Conservation (phyloP, 1,140 invertebrate species). For the Leguminivora glycinivorella region DNA sequence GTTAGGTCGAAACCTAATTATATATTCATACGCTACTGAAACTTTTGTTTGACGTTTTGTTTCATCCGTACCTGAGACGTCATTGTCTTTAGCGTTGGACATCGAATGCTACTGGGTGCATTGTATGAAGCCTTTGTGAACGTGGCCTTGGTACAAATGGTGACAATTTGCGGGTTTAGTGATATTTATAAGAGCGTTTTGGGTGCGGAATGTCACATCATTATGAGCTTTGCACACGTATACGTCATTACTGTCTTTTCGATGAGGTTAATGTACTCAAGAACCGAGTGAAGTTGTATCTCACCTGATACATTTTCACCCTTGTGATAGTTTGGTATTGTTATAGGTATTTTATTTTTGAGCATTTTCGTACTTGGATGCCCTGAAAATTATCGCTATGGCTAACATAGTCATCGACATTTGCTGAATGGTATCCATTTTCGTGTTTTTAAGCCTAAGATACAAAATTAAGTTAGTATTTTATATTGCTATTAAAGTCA, state of each 20-base stretch:
- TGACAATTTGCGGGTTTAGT: neutral
- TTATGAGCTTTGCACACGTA: neutral
- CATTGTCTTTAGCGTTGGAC: neutral
- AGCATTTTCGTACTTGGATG: no score
- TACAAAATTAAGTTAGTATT: no score
- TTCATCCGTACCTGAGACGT: slow-evolving; percentile 21
- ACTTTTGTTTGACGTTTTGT: slow-evolving; percentile 39
- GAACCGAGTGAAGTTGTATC: no score
- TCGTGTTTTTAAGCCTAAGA: no score
- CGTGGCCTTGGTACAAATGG: neutral
- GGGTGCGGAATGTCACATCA: neutral
- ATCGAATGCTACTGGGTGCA: slow-evolving; percentile 1
- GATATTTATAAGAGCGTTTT: slow-evolving; percentile 3
- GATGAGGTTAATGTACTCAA: no score
- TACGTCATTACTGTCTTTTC: neutral
- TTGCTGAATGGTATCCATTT: no score
- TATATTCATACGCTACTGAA: slow-evolving; percentile 51
- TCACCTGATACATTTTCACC: no score
- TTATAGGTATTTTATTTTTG: no score
- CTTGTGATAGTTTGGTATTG: no score
- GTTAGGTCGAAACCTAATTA: slow-evolving; percentile 43
- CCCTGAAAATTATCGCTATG: no score
- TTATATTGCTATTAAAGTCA: no score
- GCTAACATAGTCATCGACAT: no score
- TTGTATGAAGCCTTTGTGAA: neutral